Evolutionary conservation across 1,140 invertebrate species (phyloP), one percentile per base, ranked within the genome.

Genomic region (Orius laevigatus): DNA sequence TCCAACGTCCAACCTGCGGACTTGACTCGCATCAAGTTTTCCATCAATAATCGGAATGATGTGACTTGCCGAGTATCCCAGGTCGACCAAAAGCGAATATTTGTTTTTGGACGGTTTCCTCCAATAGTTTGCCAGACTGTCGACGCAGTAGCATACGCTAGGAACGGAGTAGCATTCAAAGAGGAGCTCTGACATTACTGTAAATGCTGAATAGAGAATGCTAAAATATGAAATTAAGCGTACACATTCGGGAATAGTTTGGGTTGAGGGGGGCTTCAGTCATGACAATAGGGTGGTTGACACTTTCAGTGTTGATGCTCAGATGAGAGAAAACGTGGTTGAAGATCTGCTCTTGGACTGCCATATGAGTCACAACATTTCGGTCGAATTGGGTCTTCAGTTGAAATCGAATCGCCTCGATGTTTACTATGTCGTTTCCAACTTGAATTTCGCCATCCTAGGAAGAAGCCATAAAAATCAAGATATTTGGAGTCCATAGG

Each of bases 131-230:
- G 14, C 88, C 25, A 95, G 56, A 2, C 79, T 76, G 66, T 95
- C 92, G 9, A 94, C 74, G 25, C 88, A 88, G 65, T 92, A 94
- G 41, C 76, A 74, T 11, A 95, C 70, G 5, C 76, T 74, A 39
- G 90, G 89, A 9, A 95, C 72, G 48, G 79, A 75, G 60, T 95
- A 95, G 58, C 86, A 91, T 67, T 96, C 92, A 68, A 95, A 96
- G 38, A 96, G 65, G 34, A 96, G 68, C 64, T 96, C 91, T 20
- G 83, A 88, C 89, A 95, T 94, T 54, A 87, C 88, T 56, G 53
- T 48, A 57, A 58, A 9, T 34, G 33, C n/a, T 8, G 12, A 40
- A 40, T 40, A 12, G 14, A 40, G 6, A 40, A 40, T 14, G 38
- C n/a, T 11, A 5, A 40, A 40, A 34, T 9, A 34, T 34, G 8